These are phyloP conservation scores for Orchesella flavescens DNA, from an alignment of 2,888 invertebrate species.

Conservation along the genomic window DNA sequence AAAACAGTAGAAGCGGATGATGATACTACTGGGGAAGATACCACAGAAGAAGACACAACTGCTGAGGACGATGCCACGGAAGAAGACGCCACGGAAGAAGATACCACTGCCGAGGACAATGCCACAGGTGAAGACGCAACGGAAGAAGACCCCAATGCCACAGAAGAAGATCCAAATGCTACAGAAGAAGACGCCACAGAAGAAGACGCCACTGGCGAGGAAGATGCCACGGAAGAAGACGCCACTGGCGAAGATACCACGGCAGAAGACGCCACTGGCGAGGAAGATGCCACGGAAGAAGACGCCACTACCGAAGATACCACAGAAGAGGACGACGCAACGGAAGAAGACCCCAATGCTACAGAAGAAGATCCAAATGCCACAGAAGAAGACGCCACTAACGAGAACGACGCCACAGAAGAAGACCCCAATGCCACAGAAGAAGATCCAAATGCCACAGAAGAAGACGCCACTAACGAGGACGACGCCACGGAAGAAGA, in stretches of 20 bases:
- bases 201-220: conserved; percentile 67
- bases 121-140: conserved; percentile 73
- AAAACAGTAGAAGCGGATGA: conserved; percentile 71
- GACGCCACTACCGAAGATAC: conserved; percentile 71
- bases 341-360: conserved; percentile 66
- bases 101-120: conserved; percentile 73
- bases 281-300: conserved; percentile 72
- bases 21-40: conserved; percentile 67
- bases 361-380: conserved; percentile 74
- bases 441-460: conserved; percentile 74
- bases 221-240: conserved; percentile 74
- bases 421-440: conserved; percentile 69
- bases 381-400: conserved; percentile 69
- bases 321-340: conserved; percentile 64
- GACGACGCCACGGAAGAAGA: conserved; percentile 67
- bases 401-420: conserved; percentile 74
- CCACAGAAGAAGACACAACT: conserved; percentile 71
- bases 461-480: conserved; percentile 72
- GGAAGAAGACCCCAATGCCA: conserved; percentile 71
- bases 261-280: conserved; percentile 62
- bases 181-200: conserved; percentile 67
- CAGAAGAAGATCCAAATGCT: conserved; percentile 72
- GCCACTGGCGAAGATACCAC: background rate
- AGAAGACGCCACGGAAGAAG: conserved; percentile 73
- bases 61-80: conserved; percentile 72